Base-by-base conservation (phyloP, 1,140 invertebrate genomes). In the Drosophila gunungcola region DNA sequence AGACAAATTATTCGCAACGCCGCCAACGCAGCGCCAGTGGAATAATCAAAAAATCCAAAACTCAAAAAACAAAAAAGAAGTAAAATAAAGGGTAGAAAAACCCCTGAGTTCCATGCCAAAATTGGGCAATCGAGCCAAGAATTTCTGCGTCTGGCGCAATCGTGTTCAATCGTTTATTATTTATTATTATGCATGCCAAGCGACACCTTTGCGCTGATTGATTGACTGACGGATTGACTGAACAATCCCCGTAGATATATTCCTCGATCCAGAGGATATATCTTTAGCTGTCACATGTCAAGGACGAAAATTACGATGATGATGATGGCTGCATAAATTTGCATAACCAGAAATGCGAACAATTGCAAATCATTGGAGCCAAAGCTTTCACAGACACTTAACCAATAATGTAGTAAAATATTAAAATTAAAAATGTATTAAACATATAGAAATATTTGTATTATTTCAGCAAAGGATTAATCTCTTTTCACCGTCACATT, bases 1-100 rank as follows among this genome's bases (percentile, higher is more conserved):
- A 52, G 78, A 77, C 79, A 82, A 81, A 78, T 82, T 78, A 78
- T 82, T 57, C 79, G 73, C 53, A 56, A 72, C 49, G 65, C 64
- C 68, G 65, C 64, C 68, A 57, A 72, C 68, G 64, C 68, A 67
- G 34, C 29, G 41, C 21, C 21, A 32, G 32, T 38, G 51, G 36
- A 75, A 70, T 54, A 67, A 67, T 67, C 34, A 39, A 61, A 29
- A 29, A 39, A 21, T 49, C 3, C 1, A 10, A 61, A 56, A 57
- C 7, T 1, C 0, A 16, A 25, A 21, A 11, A 49, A n/a, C 3
- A 46, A 60, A 34, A 12, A 21, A 1, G 16, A 29, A 38, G 13
- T 21, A 11, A 51, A 49, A 41, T n/a, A 46, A 36, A 39, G 62
- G 41, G 39, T 53, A 38, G n/a, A 43, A 65, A 69, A 65, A 45